Evolutionary conservation across 2,113 vertebrate species (phyloP), one percentile per base, ranked within the genome.

Genomic region (Trinectes maculatus): DNA sequence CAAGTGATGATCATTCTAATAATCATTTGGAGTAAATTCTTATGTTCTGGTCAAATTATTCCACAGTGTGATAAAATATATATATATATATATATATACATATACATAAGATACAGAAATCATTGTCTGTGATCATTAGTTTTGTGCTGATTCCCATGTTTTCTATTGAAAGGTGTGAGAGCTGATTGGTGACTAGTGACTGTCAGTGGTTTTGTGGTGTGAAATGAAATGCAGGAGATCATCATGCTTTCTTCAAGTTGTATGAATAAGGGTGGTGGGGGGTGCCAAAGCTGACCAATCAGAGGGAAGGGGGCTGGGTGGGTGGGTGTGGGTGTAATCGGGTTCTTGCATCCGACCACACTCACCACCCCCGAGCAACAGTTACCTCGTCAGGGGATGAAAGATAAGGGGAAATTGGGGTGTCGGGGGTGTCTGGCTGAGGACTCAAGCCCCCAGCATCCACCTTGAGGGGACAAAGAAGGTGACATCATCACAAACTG

Each of bases 321-420:
- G 47, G 25, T 64, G 71, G 61, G 44, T 34, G 39, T 16, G 21
- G n/a, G 26, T 34, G 71, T 24, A 51, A 48, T 61, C 49, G 34
- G 26, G 61, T 48, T 77, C 83, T 88, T 85, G 87, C 74, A 71
- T 39, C 64, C 54, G 43, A 49, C 44, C 76, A 59, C 61, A 22
- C 49, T 68, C 70, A 71, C 74, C 52, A 54, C 58, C 39, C 46
- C 44, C 19, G 4, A 42, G 47, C 58, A 71, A 67, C 22, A 26
- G 81, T 93, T 93, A 94, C 92, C 93, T 94, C 87, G 57, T 91
- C 78, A 0, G 91, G 88, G 82, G 92, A 89, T 8, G 85, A 68
- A 69, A 90, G 78, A 77, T 83, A 77, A 63, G 89, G 88, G 83
- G 87, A 77, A 75, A 79, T 85, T 55, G 88, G 89, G 86, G 85